phyloP scores from a whole-genome alignment of 2,113 vertebrate species.

The Myxocyprinus asiaticus region DNA sequence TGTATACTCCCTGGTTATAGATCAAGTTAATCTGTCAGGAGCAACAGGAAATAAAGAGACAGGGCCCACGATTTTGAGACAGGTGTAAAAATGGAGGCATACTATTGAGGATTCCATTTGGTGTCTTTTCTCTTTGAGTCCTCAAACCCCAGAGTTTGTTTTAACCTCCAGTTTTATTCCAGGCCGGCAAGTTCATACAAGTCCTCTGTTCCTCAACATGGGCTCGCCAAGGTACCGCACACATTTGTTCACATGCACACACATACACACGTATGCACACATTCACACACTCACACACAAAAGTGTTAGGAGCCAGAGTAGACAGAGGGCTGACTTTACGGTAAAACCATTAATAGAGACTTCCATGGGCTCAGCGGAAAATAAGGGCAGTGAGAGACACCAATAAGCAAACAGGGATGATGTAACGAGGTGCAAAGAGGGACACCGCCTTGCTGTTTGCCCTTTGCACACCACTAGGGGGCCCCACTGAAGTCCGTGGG shows the following conservation, averaged over 20 bases:
- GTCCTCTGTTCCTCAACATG: constrained; percentile 9
- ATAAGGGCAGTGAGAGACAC: constrained; percentile 74
- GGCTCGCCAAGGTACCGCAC: constrained; percentile 32
- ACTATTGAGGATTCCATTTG: too few relatives aligned
- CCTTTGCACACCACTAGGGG: constrained; percentile 91
- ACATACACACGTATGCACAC: constrained; percentile 38
- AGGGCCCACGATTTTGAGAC: not conserved
- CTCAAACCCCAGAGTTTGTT: not conserved
- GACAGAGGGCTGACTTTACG: constrained; percentile 42
- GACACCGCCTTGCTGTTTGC: constrained; percentile 70
- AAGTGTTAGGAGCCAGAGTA: constrained; percentile 59
- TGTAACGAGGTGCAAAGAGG: constrained; percentile 53
- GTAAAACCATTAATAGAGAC: constrained; percentile 35
- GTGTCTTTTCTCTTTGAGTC: too few relatives aligned
- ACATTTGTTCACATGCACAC: constrained; percentile 39
- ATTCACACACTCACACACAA: constrained; percentile 53
- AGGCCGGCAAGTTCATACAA: constrained; percentile 3
- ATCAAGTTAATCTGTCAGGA: not conserved
- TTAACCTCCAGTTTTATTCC: not conserved
- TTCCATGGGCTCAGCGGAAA: constrained; percentile 78
- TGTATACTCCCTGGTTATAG: not conserved
- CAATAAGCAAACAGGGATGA: constrained; percentile 72
- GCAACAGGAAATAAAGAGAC: constrained; percentile 2
- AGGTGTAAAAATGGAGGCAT: not conserved
- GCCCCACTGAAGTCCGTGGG: constrained; percentile 82